Percentiles rank a stretch among this genome's conserved stretches.
Evolutionary conservation across 2,888 invertebrate species (phyloP).

Genomic region (Plebejus argus): DNA sequence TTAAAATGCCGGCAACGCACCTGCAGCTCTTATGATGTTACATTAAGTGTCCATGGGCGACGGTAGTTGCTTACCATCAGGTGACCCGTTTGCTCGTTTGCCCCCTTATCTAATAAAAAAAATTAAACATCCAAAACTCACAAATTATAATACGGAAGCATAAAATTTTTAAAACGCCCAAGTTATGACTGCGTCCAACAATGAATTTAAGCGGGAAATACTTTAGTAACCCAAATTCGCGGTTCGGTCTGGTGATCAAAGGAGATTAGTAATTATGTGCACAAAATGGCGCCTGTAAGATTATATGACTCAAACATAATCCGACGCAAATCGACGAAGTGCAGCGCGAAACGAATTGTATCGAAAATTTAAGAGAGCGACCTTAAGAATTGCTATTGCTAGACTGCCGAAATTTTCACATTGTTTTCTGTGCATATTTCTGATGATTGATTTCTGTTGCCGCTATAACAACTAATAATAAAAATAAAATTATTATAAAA

Average conservation of each 20-base stretch:
- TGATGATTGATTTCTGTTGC: too few relatives aligned
- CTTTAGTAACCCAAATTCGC: slow-evolving; percentile 28
- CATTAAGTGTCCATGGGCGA: too few relatives aligned
- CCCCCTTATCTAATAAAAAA: too few relatives aligned
- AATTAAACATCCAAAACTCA: background rate
- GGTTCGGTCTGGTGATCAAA: slow-evolving; percentile 22
- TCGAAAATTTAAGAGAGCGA: slow-evolving; percentile 13
- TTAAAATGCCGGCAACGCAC: too few relatives aligned
- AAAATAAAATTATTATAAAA: too few relatives aligned
- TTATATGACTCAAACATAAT: slow-evolving; percentile 30
- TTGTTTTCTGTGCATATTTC: too few relatives aligned
- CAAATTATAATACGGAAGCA: background rate
- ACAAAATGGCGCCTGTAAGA: slow-evolving; percentile 30
- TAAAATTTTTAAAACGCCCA: slow-evolving; percentile 4
- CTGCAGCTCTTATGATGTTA: too few relatives aligned
- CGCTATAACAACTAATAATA: too few relatives aligned
- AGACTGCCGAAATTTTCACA: too few relatives aligned
- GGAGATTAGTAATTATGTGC: slow-evolving; percentile 28
- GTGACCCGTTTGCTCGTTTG: too few relatives aligned
- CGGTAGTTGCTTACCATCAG: too few relatives aligned
- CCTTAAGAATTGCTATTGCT: too few relatives aligned
- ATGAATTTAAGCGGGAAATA: slow-evolving; percentile 19
- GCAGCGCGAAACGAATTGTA: slow-evolving; percentile 1
- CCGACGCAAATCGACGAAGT: slow-evolving; percentile 21
- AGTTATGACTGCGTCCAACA: slow-evolving; percentile 21